These are phyloP conservation scores for Scotopteryx bipunctaria DNA, from an alignment of 2,888 invertebrate genomes.

Conservation along the genomic window DNA sequence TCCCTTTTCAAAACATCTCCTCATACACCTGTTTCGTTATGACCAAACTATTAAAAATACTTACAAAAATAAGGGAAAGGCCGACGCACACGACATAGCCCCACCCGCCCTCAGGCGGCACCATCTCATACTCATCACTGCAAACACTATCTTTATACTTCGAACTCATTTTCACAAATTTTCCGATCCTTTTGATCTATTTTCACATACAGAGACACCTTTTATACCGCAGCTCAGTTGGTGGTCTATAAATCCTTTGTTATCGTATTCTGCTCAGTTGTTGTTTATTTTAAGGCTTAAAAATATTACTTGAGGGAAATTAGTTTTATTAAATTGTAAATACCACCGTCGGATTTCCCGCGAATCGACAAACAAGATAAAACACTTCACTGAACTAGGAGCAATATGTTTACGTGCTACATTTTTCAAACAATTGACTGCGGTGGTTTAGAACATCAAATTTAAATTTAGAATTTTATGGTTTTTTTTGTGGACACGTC, in stretches of 20 bases:
- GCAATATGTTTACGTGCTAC: constrained; percentile 14
- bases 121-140: constrained; percentile 67
- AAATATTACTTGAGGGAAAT: constrained; percentile 64
- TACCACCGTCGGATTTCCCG: constrained; percentile 69
- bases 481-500: constrained; percentile 38
- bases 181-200: constrained; percentile 27
- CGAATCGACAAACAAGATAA: constrained; percentile 62
- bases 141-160: constrained; percentile 51
- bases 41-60: constrained; percentile 50
- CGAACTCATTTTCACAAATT: constrained; percentile 54
- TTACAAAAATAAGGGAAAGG: constrained; percentile 86
- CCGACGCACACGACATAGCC: constrained; percentile 87
- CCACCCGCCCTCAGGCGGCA: constrained; percentile 88
- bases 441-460: no score
- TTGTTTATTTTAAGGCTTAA: constrained; percentile 62
- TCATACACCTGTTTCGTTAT: no score
- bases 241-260: constrained; percentile 64
- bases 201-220: constrained; percentile 34
- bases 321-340: constrained; percentile 51
- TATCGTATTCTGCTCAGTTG: constrained; percentile 54
- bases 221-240: constrained; percentile 44
- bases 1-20: no score
- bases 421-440: constrained; percentile 13
- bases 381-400: constrained; percentile 16
- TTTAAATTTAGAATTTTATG: background rate